Evolutionary conservation across 2,888 invertebrate genomes (phyloP), one percentile per base, ranked within the genome.

Genomic region (Dendrolimus houi): DNA sequence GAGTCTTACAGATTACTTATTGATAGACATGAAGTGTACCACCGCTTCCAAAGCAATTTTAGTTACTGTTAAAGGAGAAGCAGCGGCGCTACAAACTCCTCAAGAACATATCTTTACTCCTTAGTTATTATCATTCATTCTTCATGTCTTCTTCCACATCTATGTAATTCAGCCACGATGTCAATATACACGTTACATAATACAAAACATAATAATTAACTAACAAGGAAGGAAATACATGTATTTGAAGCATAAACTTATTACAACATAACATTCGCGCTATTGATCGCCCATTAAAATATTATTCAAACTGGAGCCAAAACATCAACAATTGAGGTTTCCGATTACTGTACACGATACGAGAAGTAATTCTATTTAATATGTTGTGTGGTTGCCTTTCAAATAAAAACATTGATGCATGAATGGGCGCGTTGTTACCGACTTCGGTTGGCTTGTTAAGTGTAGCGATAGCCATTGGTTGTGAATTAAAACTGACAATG

Each of bases 391-490:
- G 70, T 66, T 62, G 73, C 67, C 47, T 73, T 68, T 74, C 77
- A 76, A 82, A 83, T 84, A 85, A 85, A 87, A 87, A 83, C 82
- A 83, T 81, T 75, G 70, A 75, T 74, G 81, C 81, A 84, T 88
- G 80, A 88, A 87, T 87, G 83, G 83, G 63, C 70, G 67, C 79
- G 74, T 80, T 88, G 87, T 88, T 81, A 68, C 67, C 72, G 67
- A 69, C 70, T 70, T 69, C 62, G 56, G 62, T 58, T 59, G 69
- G 59, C 60, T 63, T 73, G 84, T 79, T 84, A 81, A 71, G 75
- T 78, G 67, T 69, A 58, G 61, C 53, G 54, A 69, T 75, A 56
- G 68, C 60, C 56, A 65, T 64, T 55, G 55, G 29, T 29, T 29
- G 29, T 29, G 29, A 9, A 9, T 47, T 47, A 47, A 47, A 47